phyloP scores from a whole-genome alignment of 2,888 invertebrate species.

The Hofmannophila pseudospretella region DNA sequence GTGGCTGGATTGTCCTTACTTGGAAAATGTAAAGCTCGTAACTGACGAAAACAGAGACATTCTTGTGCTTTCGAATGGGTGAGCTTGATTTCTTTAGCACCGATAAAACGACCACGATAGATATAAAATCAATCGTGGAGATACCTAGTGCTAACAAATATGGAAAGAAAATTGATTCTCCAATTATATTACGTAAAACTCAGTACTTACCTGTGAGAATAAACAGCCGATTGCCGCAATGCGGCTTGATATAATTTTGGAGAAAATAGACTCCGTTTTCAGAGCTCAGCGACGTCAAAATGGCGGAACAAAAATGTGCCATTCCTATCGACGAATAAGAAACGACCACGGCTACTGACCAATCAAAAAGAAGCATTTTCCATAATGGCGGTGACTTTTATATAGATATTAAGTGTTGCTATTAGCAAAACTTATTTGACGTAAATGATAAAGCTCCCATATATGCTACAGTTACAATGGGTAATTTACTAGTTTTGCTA shows the following conservation, averaged over 20 bases:
- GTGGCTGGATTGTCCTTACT: too few species aligned
- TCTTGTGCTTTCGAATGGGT: conserved; percentile 72
- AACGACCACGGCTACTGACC: conserved; percentile 33
- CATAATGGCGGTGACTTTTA: conserved; percentile 49
- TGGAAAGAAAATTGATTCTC: not conserved
- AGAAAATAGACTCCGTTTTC: conserved; percentile 14
- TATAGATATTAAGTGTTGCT: conserved; percentile 52
- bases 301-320: conserved; percentile 48
- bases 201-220: conserved; percentile 41
- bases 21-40: conserved; percentile 64
- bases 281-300: conserved; percentile 39
- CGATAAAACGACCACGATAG: conserved; percentile 78
- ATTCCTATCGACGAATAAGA: conserved; percentile 20
- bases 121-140: conserved; percentile 71
- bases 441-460: not conserved
- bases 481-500: conserved; percentile 9
- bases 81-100: conserved; percentile 75
- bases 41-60: conserved; percentile 68
- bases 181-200: conserved; percentile 1
- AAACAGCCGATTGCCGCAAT: conserved; percentile 52
- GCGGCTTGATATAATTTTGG: conserved; percentile 47
- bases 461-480: too few species aligned
- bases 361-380: conserved; percentile 61
- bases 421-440: conserved; percentile 20
- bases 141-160: conserved; percentile 76